Percentiles rank a stretch among this genome's conserved stretches.
These are phyloP conservation scores for Augochlora pura DNA, from an alignment of 1,140 invertebrate genomes.

Conservation along the genomic window DNA sequence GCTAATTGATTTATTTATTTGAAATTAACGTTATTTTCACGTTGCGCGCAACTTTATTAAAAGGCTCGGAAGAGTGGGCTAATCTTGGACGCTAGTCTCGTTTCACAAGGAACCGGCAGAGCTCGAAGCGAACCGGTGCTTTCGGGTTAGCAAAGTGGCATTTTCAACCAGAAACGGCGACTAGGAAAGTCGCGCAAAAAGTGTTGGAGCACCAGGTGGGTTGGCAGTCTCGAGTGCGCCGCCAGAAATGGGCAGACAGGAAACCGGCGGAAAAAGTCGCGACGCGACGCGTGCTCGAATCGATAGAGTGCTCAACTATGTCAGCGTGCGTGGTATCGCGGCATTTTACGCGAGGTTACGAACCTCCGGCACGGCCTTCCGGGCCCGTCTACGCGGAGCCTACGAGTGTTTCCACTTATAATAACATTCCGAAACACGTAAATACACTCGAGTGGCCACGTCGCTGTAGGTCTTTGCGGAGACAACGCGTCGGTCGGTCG, in stretches of 20 bases:
- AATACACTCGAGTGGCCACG: slow-evolving; percentile 71
- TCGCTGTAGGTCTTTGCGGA: slow-evolving; percentile 71
- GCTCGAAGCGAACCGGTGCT: no score
- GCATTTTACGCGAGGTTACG: slow-evolving; percentile 24
- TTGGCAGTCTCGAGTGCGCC: background rate
- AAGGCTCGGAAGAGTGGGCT: no score
- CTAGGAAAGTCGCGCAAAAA: background rate
- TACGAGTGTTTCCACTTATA: slow-evolving; percentile 74
- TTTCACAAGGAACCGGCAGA: no score
- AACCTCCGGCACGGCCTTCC: background rate
- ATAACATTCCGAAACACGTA: slow-evolving; percentile 76
- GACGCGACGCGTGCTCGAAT: slow-evolving; percentile 40
- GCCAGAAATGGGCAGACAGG: slow-evolving; percentile 31
- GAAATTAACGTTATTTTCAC: no score
- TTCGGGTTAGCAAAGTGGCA: no score
- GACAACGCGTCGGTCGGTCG: slow-evolving; percentile 55
- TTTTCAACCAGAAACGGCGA: no score
- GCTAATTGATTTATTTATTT: no score
- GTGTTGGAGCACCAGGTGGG: background rate
- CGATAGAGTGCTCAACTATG: slow-evolving; percentile 20
- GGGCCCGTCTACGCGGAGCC: slow-evolving; percentile 12
- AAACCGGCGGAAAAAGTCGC: slow-evolving; percentile 2
- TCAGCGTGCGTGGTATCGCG: slow-evolving; percentile 15
- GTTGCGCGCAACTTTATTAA: no score
- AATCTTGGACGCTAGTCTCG: no score